Conservation (phyloP, 2,113 vertebrate species). For the Sapayoa aenigma region DNA sequence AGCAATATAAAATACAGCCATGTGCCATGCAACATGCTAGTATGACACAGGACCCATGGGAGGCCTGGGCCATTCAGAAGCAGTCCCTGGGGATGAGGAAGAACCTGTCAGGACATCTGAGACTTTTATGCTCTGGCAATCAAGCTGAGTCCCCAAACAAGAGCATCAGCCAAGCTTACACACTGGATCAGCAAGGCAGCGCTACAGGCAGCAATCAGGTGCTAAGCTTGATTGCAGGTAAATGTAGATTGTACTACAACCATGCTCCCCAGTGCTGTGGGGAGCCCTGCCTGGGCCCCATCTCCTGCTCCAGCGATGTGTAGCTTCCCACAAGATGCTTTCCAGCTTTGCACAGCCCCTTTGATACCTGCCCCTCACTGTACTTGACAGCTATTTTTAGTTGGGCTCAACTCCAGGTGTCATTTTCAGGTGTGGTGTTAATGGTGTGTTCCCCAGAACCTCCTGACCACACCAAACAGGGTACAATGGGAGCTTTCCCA, state of each 20-base stretch:
- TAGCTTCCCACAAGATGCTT: neutral
- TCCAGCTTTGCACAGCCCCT: neutral
- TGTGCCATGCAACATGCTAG: accelerated
- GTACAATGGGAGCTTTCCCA: neutral
- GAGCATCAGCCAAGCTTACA: neutral
- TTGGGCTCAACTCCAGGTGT: neutral
- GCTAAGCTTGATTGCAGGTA: neutral
- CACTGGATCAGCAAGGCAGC: neutral
- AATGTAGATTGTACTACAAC: neutral
- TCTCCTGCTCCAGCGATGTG: neutral
- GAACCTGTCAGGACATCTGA: neutral
- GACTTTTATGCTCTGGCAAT: neutral
- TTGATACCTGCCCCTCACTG: neutral
- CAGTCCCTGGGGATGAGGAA: neutral
- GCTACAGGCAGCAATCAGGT: neutral
- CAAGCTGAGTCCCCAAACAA: neutral
- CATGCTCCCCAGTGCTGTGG: neutral
- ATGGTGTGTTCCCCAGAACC: neutral
- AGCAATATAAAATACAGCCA: neutral
- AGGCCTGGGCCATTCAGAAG: neutral
- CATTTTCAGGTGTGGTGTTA: neutral
- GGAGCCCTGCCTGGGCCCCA: neutral
- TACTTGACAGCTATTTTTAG: neutral
- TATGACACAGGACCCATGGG: neutral
- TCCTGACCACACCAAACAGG: neutral